Evolutionary conservation across 2,797 vertebrate species (phyloP).

Genomic region (Graptemys geographica): DNA sequence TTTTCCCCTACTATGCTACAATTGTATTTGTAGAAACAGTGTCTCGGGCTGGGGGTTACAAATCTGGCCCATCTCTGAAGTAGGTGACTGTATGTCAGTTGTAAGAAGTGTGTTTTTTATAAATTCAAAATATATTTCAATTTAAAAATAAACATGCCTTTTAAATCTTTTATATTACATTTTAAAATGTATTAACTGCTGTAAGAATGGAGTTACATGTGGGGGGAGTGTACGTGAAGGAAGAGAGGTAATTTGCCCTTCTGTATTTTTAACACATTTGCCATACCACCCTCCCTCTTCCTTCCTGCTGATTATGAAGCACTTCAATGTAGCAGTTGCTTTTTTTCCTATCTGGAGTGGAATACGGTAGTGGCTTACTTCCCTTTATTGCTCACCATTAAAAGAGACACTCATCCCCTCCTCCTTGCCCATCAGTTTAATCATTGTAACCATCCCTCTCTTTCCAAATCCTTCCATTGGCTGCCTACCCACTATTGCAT

Average conservation of each 20-base stretch:
- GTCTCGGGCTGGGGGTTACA: neutral
- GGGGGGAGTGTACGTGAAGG: too few species aligned
- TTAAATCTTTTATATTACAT: neutral
- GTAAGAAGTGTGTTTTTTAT: neutral
- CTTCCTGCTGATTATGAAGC: neutral
- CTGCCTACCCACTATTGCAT: neutral
- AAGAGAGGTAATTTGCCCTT: neutral
- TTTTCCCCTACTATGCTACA: neutral
- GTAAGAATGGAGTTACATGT: neutral
- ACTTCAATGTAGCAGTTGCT: too few species aligned
- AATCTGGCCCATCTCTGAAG: neutral
- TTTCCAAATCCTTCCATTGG: too few species aligned
- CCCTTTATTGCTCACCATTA: too few species aligned
- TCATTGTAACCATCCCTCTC: too few species aligned
- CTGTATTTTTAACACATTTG: neutral
- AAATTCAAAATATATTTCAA: neutral
- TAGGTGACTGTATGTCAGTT: neutral
- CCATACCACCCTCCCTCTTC: neutral
- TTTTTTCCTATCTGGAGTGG: too few species aligned
- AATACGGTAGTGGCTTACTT: too few species aligned
- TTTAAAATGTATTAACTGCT: neutral
- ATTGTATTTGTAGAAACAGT: neutral
- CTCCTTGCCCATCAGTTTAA: too few species aligned
- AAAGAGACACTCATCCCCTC: too few species aligned
- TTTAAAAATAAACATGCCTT: neutral